These are phyloP conservation scores for Leptinotarsa haldemani DNA, from an alignment of 2,888 invertebrate species.

Conservation along the genomic window DNA sequence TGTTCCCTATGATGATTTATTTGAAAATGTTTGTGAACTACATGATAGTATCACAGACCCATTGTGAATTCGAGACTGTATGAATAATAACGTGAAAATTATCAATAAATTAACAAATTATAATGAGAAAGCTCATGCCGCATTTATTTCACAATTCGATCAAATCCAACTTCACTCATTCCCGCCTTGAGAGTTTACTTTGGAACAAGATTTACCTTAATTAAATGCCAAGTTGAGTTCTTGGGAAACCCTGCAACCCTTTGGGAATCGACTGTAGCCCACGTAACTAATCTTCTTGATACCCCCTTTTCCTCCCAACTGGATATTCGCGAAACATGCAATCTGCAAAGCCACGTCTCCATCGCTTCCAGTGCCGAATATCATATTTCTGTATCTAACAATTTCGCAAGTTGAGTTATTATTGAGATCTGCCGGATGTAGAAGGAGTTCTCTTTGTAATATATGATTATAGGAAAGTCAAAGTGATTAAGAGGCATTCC, in stretches of 20 bases:
- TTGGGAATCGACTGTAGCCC: constrained; percentile 22
- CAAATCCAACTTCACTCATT: neutral
- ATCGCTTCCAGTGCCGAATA: neutral
- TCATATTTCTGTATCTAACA: neutral
- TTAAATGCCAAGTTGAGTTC: constrained; percentile 25
- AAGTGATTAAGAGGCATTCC: too few species aligned
- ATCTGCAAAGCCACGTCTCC: constrained; percentile 1
- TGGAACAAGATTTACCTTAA: constrained; percentile 19
- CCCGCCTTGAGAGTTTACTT: constrained; percentile 4
- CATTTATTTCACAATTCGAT: neutral
- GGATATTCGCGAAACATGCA: constrained; percentile 12
- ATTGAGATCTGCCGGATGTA: neutral
- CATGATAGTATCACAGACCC: too few species aligned
- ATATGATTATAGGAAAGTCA: too few species aligned
- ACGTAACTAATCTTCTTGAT: constrained; percentile 26
- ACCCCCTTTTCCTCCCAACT: neutral
- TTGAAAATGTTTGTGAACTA: too few species aligned
- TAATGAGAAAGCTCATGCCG: neutral
- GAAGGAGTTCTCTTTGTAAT: too few species aligned
- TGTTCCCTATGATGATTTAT: too few species aligned
- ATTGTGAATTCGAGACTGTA: too few species aligned
- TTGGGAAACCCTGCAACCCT: constrained; percentile 24
- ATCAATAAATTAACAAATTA: too few species aligned
- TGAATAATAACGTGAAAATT: too few species aligned
- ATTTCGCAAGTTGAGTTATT: neutral